Evolutionary conservation across 2,797 vertebrate genomes (phyloP).

Genomic region (Miichthys miiuy): DNA sequence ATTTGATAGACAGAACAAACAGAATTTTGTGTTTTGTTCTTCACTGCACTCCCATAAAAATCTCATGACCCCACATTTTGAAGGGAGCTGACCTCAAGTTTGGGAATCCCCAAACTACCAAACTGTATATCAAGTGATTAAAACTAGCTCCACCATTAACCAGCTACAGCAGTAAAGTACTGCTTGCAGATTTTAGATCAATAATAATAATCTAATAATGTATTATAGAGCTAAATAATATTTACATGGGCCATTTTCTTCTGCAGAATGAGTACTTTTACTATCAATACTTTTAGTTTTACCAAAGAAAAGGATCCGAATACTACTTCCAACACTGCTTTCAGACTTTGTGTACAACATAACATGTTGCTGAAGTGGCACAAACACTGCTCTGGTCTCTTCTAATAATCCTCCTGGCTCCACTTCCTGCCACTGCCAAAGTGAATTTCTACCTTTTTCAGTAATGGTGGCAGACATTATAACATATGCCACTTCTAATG

Average conservation of each 20-base stretch:
- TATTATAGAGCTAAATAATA: neutral
- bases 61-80: neutral
- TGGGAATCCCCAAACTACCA: neutral
- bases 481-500: slow-evolving; percentile 33
- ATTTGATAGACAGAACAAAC: neutral
- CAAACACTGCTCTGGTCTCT: slow-evolving; percentile 10
- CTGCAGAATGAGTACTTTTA: neutral
- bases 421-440: slow-evolving; percentile 16
- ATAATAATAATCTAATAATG: neutral
- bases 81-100: neutral
- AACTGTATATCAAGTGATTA: neutral
- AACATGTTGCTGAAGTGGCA: neutral
- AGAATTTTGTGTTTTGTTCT: neutral
- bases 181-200: neutral
- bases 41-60: neutral
- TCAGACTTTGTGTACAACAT: neutral
- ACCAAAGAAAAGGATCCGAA: neutral
- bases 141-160: neutral
- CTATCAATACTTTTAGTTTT: too few relatives aligned
- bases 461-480: slow-evolving; percentile 13
- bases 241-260: neutral
- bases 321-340: neutral
- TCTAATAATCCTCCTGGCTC: slow-evolving; percentile 30
- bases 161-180: neutral
- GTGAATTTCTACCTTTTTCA: neutral